Conservation (phyloP, 2,797 vertebrate genomes). For the Mycteria americana region DNA sequence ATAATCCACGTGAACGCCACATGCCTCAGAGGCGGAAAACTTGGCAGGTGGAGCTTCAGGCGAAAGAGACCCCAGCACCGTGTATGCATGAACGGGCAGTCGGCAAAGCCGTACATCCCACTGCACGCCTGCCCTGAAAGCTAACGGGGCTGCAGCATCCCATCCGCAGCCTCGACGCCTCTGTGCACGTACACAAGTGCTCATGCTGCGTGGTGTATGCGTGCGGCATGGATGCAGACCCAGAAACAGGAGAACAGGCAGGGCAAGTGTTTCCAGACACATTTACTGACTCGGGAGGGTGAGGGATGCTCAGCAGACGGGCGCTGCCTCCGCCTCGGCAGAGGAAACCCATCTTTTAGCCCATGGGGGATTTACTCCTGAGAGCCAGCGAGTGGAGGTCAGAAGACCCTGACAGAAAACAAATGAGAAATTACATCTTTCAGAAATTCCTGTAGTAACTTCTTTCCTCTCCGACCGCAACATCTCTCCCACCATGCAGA, state of each 20-base stretch:
- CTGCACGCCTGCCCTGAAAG: neutral
- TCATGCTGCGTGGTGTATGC: accelerated
- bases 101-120: neutral
- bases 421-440: neutral
- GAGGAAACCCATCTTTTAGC: neutral
- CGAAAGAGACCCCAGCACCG: neutral
- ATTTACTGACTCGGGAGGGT: accelerated
- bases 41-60: neutral
- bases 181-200: accelerated
- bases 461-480: accelerated
- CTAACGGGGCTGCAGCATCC: no score
- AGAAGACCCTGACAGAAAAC: neutral
- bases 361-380: neutral
- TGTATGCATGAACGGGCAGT: neutral
- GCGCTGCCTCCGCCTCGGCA: accelerated
- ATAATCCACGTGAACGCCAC: neutral
- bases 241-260: accelerated
- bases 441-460: neutral
- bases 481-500: neutral
- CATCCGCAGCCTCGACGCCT: accelerated
- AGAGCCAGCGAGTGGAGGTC: neutral
- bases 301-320: neutral
- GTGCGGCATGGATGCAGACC: neutral
- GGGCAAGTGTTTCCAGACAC: neutral
- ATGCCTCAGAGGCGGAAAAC: accelerated